A percentile compares a stretch with the other conserved stretches of the same genome.
Evolutionary conservation across 1,140 invertebrate species (phyloP).

Genomic region (Drosophila sechellia): DNA sequence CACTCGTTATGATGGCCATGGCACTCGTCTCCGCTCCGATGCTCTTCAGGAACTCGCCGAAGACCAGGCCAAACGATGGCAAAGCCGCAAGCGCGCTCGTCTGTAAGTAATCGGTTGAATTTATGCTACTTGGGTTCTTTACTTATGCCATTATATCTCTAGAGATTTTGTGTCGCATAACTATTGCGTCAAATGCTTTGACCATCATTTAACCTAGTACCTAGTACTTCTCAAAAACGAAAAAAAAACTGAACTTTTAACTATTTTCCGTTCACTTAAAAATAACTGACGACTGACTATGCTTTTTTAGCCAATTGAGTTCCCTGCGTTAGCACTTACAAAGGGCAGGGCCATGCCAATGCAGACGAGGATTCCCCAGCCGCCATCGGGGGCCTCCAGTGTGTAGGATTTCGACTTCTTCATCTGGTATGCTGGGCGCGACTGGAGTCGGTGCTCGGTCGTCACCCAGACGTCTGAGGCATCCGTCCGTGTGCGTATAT

Average conservation of each 20-base stretch:
- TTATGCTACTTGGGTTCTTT: not conserved
- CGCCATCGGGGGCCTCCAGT: slow-evolving; percentile 86
- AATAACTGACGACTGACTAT: too few species aligned
- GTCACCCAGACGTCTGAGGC: not conserved
- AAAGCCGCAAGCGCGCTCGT: slow-evolving; percentile 86
- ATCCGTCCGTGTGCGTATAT: slow-evolving; percentile 21
- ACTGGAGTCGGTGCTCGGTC: not conserved
- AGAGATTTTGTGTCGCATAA: not conserved
- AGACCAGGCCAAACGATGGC: slow-evolving; percentile 88
- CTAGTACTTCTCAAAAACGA: too few species aligned
- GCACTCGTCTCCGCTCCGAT: slow-evolving; percentile 87
- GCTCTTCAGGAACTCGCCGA: slow-evolving; percentile 87
- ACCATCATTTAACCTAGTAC: too few species aligned
- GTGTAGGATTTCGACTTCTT: slow-evolving; percentile 39
- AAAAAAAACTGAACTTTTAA: too few species aligned
- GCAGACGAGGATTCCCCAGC: slow-evolving; percentile 88
- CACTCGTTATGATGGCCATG: slow-evolving; percentile 86
- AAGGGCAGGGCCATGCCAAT: slow-evolving; percentile 86
- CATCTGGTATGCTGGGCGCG: slow-evolving; percentile 17
- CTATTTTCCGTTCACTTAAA: too few species aligned
- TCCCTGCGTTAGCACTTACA: slow-evolving; percentile 85
- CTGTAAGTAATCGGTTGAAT: slow-evolving; percentile 65
- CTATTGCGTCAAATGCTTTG: not conserved
- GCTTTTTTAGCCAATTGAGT: not conserved
- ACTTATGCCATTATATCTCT: not conserved